phyloP scores from a whole-genome alignment of 2,888 invertebrate species.

The Acleris cristana region DNA sequence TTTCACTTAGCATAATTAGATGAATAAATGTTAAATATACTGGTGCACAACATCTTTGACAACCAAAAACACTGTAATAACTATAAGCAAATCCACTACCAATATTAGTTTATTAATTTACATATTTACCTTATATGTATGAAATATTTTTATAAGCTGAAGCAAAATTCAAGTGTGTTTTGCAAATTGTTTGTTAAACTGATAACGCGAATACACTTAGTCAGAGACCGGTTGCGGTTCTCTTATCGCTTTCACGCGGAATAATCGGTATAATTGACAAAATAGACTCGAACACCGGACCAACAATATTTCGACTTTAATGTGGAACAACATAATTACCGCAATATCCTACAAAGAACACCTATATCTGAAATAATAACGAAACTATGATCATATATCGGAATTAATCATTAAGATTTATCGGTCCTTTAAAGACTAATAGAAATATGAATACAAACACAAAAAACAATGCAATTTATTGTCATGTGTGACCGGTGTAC shows the following conservation, averaged over 20 bases:
- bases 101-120: too few species aligned
- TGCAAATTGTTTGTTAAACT: not conserved
- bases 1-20: too few species aligned
- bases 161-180: not conserved
- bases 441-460: slow-evolving; percentile 34
- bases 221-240: not conserved
- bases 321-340: too few species aligned
- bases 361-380: not conserved
- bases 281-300: not conserved
- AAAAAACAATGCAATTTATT: slow-evolving; percentile 21
- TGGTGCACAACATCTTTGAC: too few species aligned
- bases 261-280: not conserved
- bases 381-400: slow-evolving; percentile 3
- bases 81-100: too few species aligned
- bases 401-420: slow-evolving; percentile 8
- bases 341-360: not conserved
- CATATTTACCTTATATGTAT: too few species aligned
- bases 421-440: not conserved
- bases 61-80: too few species aligned
- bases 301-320: too few species aligned
- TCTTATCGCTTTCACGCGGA: not conserved
- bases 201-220: not conserved
- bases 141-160: too few species aligned
- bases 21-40: too few species aligned
- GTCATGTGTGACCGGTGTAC: not conserved